These are phyloP conservation scores for Halisarca cf. caerulea DNA, from an alignment of 37 sponge, comb jelly and placozoan genomes.

Conservation along the genomic window DNA sequence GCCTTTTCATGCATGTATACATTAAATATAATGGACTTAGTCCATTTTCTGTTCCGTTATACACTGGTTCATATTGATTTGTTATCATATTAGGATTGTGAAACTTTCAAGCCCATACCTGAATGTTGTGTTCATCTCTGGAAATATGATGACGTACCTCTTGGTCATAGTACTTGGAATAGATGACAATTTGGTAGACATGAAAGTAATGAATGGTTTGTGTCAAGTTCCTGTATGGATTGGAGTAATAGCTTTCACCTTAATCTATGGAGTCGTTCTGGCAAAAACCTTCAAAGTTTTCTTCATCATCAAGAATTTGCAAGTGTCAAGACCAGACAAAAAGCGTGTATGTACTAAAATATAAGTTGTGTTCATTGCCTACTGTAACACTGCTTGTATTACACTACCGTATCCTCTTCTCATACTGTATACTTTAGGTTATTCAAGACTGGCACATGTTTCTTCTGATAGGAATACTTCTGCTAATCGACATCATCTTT, in stretches of 20 bases:
- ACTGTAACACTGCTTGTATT: not conserved
- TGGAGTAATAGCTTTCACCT: conserved; percentile 52
- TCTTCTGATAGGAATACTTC: conserved; percentile 37
- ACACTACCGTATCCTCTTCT: too few relatives aligned
- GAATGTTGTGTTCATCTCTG: conserved; percentile 61
- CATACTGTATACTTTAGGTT: conserved; percentile 15
- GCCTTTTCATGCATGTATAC: too few relatives aligned
- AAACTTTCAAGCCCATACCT: conserved; percentile 69
- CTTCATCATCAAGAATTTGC: conserved; percentile 38
- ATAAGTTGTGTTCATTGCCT: not conserved
- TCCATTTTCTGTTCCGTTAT: too few relatives aligned
- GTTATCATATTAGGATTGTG: conserved; percentile 61
- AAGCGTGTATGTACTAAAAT: not conserved
- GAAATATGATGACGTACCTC: conserved; percentile 53
- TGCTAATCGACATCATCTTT: conserved; percentile 39
- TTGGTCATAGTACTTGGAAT: conserved; percentile 71
- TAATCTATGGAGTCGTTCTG: conserved; percentile 65
- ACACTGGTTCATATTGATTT: too few relatives aligned
- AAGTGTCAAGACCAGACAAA: not conserved
- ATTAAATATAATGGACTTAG: too few relatives aligned
- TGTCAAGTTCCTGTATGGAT: conserved; percentile 43
- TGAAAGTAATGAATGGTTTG: not conserved
- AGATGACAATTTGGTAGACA: conserved; percentile 28
- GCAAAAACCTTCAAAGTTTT: conserved; percentile 66
- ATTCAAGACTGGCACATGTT: conserved; percentile 57